Evolutionary conservation across 2,888 invertebrate species (phyloP).

Genomic region (Monopis laevigella): DNA sequence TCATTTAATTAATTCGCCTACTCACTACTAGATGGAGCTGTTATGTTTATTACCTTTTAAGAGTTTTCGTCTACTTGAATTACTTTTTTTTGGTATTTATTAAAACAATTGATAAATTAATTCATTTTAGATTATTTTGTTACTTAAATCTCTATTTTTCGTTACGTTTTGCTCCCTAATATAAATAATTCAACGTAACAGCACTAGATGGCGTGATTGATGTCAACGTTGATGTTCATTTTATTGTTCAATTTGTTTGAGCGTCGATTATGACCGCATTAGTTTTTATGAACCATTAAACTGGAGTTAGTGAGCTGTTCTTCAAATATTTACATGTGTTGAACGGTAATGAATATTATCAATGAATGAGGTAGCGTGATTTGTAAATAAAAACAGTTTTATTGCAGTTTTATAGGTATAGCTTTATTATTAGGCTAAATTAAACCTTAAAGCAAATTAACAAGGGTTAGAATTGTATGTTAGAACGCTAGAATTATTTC

Average conservation of each 20-base stretch:
- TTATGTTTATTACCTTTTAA: too few relatives aligned
- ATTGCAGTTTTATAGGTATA: neutral
- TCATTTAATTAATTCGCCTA: slow-evolving; percentile 28
- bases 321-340: slow-evolving; percentile 45
- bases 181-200: slow-evolving; percentile 34
- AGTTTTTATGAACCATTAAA: slow-evolving; percentile 49
- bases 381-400: slow-evolving; percentile 6
- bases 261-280: slow-evolving; percentile 46
- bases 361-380: slow-evolving; percentile 6
- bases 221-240: slow-evolving; percentile 35
- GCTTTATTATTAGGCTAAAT: too few relatives aligned
- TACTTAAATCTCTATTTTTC: too few relatives aligned
- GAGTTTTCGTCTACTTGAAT: too few relatives aligned
- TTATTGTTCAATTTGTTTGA: slow-evolving; percentile 45
- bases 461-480: too few relatives aligned
- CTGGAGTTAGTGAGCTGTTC: slow-evolving; percentile 43
- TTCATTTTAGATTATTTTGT: too few relatives aligned
- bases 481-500: too few relatives aligned
- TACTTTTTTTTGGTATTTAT: too few relatives aligned
- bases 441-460: too few relatives aligned
- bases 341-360: slow-evolving; percentile 24
- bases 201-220: slow-evolving; percentile 55
- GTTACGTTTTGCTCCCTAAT: neutral
- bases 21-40: slow-evolving; percentile 43
- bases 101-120: too few relatives aligned